A percentile compares a stretch with the other conserved stretches of the same genome.
Evolutionary conservation across 1,140 invertebrate species (phyloP).

Genomic region (Heterodera schachtii): DNA sequence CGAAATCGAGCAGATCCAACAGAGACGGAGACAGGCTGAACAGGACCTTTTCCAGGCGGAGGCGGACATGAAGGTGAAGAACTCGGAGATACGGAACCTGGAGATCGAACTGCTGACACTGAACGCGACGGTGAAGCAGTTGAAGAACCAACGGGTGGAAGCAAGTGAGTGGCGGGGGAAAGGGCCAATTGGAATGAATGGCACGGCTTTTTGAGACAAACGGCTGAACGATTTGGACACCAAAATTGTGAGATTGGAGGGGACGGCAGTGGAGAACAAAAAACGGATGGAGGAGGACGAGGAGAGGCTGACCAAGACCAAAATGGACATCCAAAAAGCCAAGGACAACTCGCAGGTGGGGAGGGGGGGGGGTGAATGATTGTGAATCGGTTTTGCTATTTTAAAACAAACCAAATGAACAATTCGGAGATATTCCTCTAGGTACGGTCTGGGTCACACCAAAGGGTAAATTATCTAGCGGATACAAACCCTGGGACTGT

Average conservation of each 20-base stretch:
- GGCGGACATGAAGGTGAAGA: constrained; percentile 53
- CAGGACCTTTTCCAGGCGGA: constrained; percentile 53
- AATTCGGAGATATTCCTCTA: too few species aligned
- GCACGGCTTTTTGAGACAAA: constrained; percentile 72
- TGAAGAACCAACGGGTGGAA: constrained; percentile 94
- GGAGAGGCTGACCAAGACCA: constrained; percentile 38
- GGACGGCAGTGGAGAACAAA: constrained; percentile 24
- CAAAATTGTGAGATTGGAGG: constrained; percentile 73
- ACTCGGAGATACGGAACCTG: constrained; percentile 53
- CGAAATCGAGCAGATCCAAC: constrained; percentile 41
- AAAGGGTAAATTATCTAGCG: too few species aligned
- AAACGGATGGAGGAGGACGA: constrained; percentile 43
- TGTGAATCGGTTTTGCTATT: constrained; percentile 38
- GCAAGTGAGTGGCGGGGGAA: constrained; percentile 68
- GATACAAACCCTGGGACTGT: too few species aligned
- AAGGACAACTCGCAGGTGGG: constrained; percentile 46
- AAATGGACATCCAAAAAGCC: constrained; percentile 41
- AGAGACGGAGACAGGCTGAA: constrained; percentile 51
- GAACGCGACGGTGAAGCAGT: constrained; percentile 87
- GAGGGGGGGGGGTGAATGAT: neutral
- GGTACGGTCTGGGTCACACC: too few species aligned
- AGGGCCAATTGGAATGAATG: neutral
- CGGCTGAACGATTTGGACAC: constrained; percentile 86
- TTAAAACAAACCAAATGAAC: too few species aligned
- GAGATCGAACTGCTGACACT: constrained; percentile 74